phyloP scores from a whole-genome alignment of 1,140 invertebrate species.

The Lordiphosa collinella region DNA sequence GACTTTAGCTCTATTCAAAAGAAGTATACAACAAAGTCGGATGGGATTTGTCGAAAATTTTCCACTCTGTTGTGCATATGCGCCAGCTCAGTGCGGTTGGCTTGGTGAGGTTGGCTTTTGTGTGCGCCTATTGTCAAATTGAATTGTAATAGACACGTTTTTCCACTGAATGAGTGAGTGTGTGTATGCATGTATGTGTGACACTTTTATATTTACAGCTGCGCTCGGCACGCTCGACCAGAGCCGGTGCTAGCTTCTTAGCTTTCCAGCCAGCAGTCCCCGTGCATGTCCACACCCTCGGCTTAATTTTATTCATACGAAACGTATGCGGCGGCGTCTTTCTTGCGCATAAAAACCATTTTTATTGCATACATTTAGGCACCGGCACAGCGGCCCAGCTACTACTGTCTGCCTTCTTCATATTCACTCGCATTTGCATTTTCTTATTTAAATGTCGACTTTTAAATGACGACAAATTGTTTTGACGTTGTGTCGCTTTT shows the following conservation, averaged over 20 bases:
- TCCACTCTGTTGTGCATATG: constrained; percentile 13
- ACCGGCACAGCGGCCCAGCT: constrained; percentile 16
- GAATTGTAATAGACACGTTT: constrained; percentile 78
- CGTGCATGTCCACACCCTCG: background rate
- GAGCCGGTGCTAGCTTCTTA: background rate
- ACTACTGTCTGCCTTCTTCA: constrained; percentile 25
- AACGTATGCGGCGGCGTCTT: constrained; percentile 68
- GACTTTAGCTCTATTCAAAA: background rate
- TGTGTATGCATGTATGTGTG: constrained; percentile 23
- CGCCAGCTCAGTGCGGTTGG: constrained; percentile 58
- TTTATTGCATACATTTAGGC: constrained; percentile 75
- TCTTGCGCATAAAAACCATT: constrained; percentile 64
- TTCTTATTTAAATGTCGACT: constrained; percentile 78
- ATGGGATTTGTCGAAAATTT: background rate
- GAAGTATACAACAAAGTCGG: constrained; percentile 2
- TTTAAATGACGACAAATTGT: constrained; percentile 77
- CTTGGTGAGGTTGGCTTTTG: constrained; percentile 58
- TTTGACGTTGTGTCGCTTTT: constrained; percentile 75
- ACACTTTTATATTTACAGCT: constrained; percentile 75
- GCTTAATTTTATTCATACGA: constrained; percentile 72
- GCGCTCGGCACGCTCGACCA: constrained; percentile 63
- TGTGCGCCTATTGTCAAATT: constrained; percentile 76
- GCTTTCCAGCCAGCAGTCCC: background rate
- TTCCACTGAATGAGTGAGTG: constrained; percentile 26
- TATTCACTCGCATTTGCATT: constrained; percentile 59